Evolutionary conservation across 2,113 vertebrate genomes (phyloP).

Genomic region (Peromyscus maniculatus): DNA sequence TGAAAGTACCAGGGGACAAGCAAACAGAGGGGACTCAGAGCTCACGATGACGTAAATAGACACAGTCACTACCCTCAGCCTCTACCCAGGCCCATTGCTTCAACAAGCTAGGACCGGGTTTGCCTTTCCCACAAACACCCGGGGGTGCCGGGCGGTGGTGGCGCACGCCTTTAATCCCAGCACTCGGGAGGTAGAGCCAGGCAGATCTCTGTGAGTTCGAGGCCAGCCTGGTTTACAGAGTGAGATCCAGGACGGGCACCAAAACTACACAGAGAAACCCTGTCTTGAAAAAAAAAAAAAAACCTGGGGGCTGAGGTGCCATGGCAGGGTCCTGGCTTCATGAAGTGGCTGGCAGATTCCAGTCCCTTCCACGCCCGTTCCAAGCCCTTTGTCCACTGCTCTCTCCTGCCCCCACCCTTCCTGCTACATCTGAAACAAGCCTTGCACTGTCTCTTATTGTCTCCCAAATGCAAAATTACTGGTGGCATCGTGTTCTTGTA

Average conservation of each 20-base stretch:
- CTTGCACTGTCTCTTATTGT: rapidly evolving
- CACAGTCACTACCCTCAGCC: neutral
- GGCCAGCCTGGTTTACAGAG: too few species aligned
- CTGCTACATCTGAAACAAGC: neutral
- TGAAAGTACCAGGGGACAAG: rapidly evolving
- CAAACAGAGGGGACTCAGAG: neutral
- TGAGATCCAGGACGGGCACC: too few species aligned
- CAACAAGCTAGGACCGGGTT: neutral
- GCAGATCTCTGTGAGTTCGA: too few species aligned
- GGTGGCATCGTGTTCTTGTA: rapidly evolving
- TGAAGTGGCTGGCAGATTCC: neutral
- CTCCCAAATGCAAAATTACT: neutral
- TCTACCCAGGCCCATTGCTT: neutral
- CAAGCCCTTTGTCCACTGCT: neutral
- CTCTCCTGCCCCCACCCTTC: neutral
- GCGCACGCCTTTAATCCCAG: too few species aligned
- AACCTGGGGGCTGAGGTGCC: neutral
- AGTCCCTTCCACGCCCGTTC: rapidly evolving
- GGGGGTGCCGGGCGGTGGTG: too few species aligned
- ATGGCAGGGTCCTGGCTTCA: neutral
- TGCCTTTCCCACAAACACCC: neutral
- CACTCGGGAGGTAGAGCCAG: too few species aligned
- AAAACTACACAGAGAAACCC: too few species aligned
- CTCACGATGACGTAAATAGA: too few species aligned
- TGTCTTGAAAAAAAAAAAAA: too few species aligned